Percentiles rank a stretch among this genome's conserved stretches.
Evolutionary conservation across 2,888 invertebrate species (phyloP).

Genomic region (Tipula vernalis): DNA sequence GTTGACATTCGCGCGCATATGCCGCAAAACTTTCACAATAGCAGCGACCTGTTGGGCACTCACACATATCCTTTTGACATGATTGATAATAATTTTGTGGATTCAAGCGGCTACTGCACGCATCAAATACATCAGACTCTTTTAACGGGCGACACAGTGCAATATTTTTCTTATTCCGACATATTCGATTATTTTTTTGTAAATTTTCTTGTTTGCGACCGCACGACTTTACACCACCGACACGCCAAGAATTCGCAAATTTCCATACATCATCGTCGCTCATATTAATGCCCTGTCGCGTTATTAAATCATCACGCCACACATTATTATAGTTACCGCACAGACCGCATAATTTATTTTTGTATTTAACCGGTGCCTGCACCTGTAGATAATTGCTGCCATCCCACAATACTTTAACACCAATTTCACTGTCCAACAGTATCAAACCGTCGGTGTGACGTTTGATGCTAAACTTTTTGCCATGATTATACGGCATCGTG

Average conservation of each 20-base stretch:
- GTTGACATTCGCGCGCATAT: conserved; percentile 75
- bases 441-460: conserved; percentile 51
- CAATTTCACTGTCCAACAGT: conserved; percentile 54
- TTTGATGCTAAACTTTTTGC: conserved; percentile 45
- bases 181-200: conserved; percentile 35
- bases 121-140: conserved; percentile 47
- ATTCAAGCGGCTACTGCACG: conserved; percentile 68
- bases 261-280: conserved; percentile 46
- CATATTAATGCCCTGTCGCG: conserved; percentile 52
- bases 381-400: conserved; percentile 88
- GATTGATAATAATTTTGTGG: conserved; percentile 74
- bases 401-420: conserved; percentile 82
- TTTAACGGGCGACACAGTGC: conserved; percentile 42
- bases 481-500: conserved; percentile 50
- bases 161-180: conserved; percentile 39
- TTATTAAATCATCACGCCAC: conserved; percentile 71
- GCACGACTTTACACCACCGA: conserved; percentile 67
- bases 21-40: conserved; percentile 85
- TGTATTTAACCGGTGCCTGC: conserved; percentile 57
- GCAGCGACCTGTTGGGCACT: conserved; percentile 67
- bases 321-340: conserved; percentile 91
- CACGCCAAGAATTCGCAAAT: conserved; percentile 85
- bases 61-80: conserved; percentile 78
- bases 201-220: conserved; percentile 41
- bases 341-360: conserved; percentile 71